phyloP scores from a whole-genome alignment of 2,113 vertebrate species.

The Lipophrys pholis region DNA sequence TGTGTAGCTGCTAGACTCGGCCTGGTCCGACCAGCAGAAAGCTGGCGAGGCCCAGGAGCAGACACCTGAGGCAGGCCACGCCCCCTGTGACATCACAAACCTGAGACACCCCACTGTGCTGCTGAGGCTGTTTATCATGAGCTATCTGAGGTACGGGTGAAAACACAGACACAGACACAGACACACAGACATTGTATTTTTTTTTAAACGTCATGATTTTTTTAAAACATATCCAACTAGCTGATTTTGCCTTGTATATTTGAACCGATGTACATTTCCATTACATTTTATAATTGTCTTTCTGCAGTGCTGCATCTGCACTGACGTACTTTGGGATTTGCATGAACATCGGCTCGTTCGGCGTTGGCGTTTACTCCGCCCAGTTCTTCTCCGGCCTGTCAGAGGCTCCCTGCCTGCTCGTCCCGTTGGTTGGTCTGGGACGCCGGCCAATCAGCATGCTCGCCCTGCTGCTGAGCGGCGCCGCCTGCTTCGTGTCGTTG shows the following conservation, averaged over 20 bases:
- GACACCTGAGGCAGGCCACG: not conserved
- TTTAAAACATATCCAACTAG: no score
- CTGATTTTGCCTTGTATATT: no score
- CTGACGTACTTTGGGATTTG: constrained; percentile 82
- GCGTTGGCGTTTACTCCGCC: constrained; percentile 77
- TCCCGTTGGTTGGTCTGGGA: constrained; percentile 74
- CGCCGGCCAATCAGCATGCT: constrained; percentile 75
- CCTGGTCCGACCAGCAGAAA: constrained; percentile 54
- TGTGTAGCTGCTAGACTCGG: constrained; percentile 71
- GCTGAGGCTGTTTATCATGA: constrained; percentile 75
- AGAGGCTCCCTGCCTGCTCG: constrained; percentile 75
- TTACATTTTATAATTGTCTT: not conserved
- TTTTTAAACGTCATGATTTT: no score
- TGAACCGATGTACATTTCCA: no score
- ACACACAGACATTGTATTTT: no score
- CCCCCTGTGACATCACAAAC: constrained; percentile 52
- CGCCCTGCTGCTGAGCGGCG: constrained; percentile 76
- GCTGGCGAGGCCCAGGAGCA: not conserved
- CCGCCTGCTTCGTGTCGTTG: constrained; percentile 73
- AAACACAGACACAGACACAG: not conserved
- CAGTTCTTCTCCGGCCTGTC: constrained; percentile 85
- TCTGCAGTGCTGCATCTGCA: constrained; percentile 55
- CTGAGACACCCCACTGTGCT: constrained; percentile 74
- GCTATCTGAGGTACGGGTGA: constrained; percentile 81
- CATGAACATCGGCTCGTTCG: constrained; percentile 81